Conservation (phyloP, 1,140 invertebrate species). For the Drosophila subobscura region DNA sequence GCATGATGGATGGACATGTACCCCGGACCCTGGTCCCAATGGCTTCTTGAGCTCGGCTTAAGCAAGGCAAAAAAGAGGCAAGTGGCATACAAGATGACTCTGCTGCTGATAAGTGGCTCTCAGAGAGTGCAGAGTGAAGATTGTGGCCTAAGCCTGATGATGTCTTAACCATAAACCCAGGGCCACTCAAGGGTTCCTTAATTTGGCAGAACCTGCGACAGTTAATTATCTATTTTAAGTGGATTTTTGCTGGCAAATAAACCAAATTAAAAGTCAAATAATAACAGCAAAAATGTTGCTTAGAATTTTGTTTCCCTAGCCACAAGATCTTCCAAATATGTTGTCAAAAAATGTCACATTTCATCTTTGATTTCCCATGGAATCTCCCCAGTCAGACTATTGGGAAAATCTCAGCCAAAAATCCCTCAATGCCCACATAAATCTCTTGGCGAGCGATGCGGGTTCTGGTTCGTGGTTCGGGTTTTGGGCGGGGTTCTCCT, state of each 20-base stretch:
- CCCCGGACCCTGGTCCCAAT: slow-evolving; percentile 20
- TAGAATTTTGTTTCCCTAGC: too few relatives aligned
- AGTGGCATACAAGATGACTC: slow-evolving; percentile 10
- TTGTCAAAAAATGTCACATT: too few relatives aligned
- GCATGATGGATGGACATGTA: slow-evolving; percentile 36
- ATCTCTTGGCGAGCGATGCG: slow-evolving; percentile 33
- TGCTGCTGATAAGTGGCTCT: neutral
- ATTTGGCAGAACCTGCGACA: too few relatives aligned
- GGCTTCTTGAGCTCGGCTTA: slow-evolving; percentile 40
- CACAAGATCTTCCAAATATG: too few relatives aligned
- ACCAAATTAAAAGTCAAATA: too few relatives aligned
- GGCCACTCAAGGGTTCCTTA: too few relatives aligned
- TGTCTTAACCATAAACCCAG: too few relatives aligned
- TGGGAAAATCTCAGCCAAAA: slow-evolving; percentile 12
- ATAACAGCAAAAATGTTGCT: too few relatives aligned
- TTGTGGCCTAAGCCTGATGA: too few relatives aligned
- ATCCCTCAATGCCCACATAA: slow-evolving; percentile 36
- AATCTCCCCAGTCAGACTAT: slow-evolving; percentile 2
- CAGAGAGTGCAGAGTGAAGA: too few relatives aligned
- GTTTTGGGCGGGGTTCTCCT: neutral
- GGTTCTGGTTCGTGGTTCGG: neutral
- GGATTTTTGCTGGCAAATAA: too few relatives aligned
- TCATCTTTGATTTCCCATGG: slow-evolving; percentile 15
- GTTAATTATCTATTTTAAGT: too few relatives aligned
- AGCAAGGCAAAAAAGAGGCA: slow-evolving; percentile 32